Base-by-base conservation (phyloP, 2,888 invertebrate species). In the Eilema caniola region DNA sequence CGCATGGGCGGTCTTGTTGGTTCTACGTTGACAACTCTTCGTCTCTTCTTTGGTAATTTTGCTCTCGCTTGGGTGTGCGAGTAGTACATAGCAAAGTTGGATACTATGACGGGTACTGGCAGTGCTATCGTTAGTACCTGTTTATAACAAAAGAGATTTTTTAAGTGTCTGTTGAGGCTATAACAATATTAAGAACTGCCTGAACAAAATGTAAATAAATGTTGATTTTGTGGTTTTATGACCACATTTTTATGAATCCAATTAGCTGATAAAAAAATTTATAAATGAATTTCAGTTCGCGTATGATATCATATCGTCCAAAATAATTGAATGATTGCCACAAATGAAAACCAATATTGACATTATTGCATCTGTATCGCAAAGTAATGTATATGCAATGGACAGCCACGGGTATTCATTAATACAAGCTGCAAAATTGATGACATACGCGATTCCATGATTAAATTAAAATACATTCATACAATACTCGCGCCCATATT, bases 61-160 rank as follows among this genome's bases (percentile, higher is more conserved):
- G 99, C 99, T 88, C 99, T 96, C 80, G 99, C 99, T 96, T 99
- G 98, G 86, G 98, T 98, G 94, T 98, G 98, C 84, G 98, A 98
- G 95, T 98, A 98, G 95, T 98, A 98, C 98, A 98, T 98, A 88
- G 98, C 98, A 95, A 99, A 99, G 96, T 99, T 99, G 94, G 99
- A 99, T 83, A 99, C 99, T 90, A 99, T 99, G 93, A 99, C 99
- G 85, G 99, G 99, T 87, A 99, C 99, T 83, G 99, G 99, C 89
- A 99, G 97, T 88, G 99, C 99, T 95, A 99, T 99, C 90, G 99
- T 99, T 86, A 99, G 96, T 86, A 95, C 95, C 95, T 95, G 85
- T 75, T 72, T 66, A 23, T 68, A 64, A 62, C 65, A 57, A 67
- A 75, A 20, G 75, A 64, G 56, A 31, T 28, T 12, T 73, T 56